These are phyloP conservation scores for Gadopsis bispinosus DNA, from an alignment of 2,797 vertebrate genomes.

Conservation along the genomic window DNA sequence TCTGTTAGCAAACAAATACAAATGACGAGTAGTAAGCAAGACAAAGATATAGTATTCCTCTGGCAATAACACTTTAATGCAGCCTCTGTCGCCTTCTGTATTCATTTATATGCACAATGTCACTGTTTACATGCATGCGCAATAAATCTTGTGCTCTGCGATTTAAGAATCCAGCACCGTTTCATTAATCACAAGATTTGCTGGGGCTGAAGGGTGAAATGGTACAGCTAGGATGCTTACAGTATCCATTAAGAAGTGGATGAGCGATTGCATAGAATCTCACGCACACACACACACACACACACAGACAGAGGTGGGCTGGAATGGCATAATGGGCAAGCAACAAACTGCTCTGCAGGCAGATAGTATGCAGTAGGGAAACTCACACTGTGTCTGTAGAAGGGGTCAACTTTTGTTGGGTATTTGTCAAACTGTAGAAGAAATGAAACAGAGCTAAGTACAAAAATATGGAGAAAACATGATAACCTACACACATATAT, in stretches of 20 bases:
- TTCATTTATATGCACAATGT: conserved; percentile 31
- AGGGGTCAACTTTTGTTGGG: conserved; percentile 98
- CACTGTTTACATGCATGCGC: conserved; percentile 21
- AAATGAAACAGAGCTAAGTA: conserved; percentile 72
- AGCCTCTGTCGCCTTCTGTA: not conserved
- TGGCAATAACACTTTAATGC: conserved; percentile 10
- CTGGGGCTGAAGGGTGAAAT: conserved; percentile 44
- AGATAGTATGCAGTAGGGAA: conserved; percentile 46
- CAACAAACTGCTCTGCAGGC: conserved; percentile 44
- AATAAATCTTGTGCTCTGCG: conserved; percentile 38
- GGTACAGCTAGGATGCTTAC: conserved; percentile 44
- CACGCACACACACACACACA: conserved; percentile 5
- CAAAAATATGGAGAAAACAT: conserved; percentile 37
- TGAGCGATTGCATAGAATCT: conserved; percentile 44
- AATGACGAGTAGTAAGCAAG: conserved; percentile 18
- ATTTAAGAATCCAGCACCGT: conserved; percentile 24
- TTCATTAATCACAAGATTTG: conserved; percentile 47
- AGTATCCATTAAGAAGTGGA: conserved; percentile 51
- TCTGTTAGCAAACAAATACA: conserved; percentile 51
- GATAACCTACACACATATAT: conserved; percentile 5
- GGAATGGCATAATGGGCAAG: conserved; percentile 34
- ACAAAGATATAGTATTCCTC: conserved; percentile 36
- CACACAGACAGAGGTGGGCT: conserved; percentile 17
- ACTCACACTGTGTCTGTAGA: conserved; percentile 99
- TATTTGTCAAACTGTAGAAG: conserved; percentile 98